A percentile compares a stretch with the other conserved stretches of the same genome.
Evolutionary conservation across 2,113 vertebrate genomes (phyloP).

Genomic region (Stictonetta naevosa): DNA sequence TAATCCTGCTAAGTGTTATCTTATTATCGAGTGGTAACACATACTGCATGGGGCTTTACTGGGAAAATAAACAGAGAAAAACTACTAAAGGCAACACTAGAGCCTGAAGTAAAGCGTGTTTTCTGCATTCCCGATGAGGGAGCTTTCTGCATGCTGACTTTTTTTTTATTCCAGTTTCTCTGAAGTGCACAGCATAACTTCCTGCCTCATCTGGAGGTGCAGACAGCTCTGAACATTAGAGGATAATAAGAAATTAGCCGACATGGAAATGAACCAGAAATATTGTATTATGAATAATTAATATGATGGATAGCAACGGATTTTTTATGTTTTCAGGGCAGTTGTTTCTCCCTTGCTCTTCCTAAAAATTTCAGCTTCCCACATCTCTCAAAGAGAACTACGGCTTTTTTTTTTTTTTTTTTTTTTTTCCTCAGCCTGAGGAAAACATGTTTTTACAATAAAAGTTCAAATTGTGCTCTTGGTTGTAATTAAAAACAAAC

Average conservation of each 20-base stretch:
- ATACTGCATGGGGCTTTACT: not conserved
- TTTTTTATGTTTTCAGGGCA: not conserved
- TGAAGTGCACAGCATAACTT: not conserved
- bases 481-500: not conserved
- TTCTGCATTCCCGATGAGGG: not conserved
- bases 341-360: not conserved
- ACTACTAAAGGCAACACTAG: not conserved
- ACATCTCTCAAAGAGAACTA: not conserved
- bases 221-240: not conserved
- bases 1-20: slow-evolving; percentile 13
- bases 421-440: not conserved
- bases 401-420: not conserved
- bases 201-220: not conserved
- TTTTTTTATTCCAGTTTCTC: not conserved
- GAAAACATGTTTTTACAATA: not conserved
- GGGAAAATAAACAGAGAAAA: not conserved
- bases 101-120: not conserved
- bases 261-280: not conserved
- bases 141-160: not conserved
- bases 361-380: not conserved
- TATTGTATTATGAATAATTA: not conserved
- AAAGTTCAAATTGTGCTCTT: not conserved
- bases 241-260: not conserved
- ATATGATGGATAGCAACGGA: not conserved
- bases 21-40: not conserved